Evolutionary conservation across 2,797 vertebrate species (phyloP).

Genomic region (Tauraco hartlaubi): DNA sequence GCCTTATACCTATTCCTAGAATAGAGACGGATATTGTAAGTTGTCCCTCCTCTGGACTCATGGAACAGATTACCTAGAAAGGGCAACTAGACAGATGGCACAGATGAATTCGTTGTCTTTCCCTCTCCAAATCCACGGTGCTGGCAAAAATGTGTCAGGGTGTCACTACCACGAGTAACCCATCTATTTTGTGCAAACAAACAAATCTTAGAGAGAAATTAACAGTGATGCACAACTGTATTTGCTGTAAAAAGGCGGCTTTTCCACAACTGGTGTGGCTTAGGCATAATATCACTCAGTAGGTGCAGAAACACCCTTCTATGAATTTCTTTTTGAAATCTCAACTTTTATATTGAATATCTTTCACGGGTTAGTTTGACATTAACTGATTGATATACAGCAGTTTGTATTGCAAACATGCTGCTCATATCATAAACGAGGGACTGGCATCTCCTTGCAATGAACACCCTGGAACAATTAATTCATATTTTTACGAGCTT

Average conservation of each 20-base stretch:
- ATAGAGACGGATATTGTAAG: constrained; percentile 79
- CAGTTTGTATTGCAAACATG: constrained; percentile 18
- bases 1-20: constrained; percentile 84
- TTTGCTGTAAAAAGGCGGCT: constrained; percentile 63
- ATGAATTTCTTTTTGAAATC: background rate
- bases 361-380: constrained; percentile 23
- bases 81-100: constrained; percentile 61
- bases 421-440: constrained; percentile 8
- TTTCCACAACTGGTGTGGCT: constrained; percentile 32
- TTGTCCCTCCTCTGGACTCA: constrained; percentile 78
- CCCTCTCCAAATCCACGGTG: constrained; percentile 40
- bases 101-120: constrained; percentile 42
- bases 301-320: constrained; percentile 63
- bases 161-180: constrained; percentile 17
- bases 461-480: constrained; percentile 33
- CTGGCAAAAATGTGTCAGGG: constrained; percentile 45
- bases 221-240: constrained; percentile 34
- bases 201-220: constrained; percentile 59
- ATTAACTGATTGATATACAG: background rate
- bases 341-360: constrained; percentile 12
- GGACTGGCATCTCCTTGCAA: constrained; percentile 59
- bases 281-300: constrained; percentile 53
- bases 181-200: constrained; percentile 46
- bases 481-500: constrained; percentile 61
- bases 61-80: constrained; percentile 66